A percentile compares a stretch with the other conserved stretches of the same genome.
These are phyloP conservation scores for Indicator indicator DNA, from an alignment of 2,113 vertebrate species.

Conservation along the genomic window DNA sequence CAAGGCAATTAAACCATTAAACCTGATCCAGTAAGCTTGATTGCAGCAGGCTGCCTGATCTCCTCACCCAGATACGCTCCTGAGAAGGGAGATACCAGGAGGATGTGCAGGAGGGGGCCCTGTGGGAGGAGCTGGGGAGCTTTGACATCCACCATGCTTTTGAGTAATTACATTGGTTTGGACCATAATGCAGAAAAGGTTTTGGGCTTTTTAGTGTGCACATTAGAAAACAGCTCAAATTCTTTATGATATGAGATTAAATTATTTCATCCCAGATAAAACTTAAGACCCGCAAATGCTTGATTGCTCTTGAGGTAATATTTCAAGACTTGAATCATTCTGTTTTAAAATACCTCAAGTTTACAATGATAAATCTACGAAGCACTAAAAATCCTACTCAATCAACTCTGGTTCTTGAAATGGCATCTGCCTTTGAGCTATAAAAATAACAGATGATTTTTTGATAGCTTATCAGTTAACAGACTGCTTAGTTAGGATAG, in stretches of 20 bases:
- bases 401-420: slow-evolving; percentile 82
- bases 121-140: slow-evolving; percentile 65
- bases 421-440: slow-evolving; percentile 85
- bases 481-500: slow-evolving; percentile 85
- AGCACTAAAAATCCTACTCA: slow-evolving; percentile 79
- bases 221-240: slow-evolving; percentile 60
- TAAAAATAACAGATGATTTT: slow-evolving; percentile 89
- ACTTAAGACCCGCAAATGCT: slow-evolving; percentile 68
- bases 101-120: slow-evolving; percentile 47
- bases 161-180: slow-evolving; percentile 67
- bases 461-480: slow-evolving; percentile 87
- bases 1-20: slow-evolving; percentile 36
- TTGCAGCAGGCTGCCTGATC: slow-evolving; percentile 18
- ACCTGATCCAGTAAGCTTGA: slow-evolving; percentile 5
- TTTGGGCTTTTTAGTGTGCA: slow-evolving; percentile 24
- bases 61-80: slow-evolving; percentile 22
- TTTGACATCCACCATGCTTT: slow-evolving; percentile 50
- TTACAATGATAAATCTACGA: slow-evolving; percentile 77
- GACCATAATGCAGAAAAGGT: slow-evolving; percentile 57
- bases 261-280: slow-evolving; percentile 69
- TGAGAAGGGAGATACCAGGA: not conserved
- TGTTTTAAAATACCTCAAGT: slow-evolving; percentile 81
- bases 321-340: slow-evolving; percentile 75
- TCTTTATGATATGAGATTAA: slow-evolving; percentile 71
- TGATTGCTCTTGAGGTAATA: slow-evolving; percentile 77